Conservation (phyloP, 1,140 invertebrate species). For the Mylabris phalerata region DNA sequence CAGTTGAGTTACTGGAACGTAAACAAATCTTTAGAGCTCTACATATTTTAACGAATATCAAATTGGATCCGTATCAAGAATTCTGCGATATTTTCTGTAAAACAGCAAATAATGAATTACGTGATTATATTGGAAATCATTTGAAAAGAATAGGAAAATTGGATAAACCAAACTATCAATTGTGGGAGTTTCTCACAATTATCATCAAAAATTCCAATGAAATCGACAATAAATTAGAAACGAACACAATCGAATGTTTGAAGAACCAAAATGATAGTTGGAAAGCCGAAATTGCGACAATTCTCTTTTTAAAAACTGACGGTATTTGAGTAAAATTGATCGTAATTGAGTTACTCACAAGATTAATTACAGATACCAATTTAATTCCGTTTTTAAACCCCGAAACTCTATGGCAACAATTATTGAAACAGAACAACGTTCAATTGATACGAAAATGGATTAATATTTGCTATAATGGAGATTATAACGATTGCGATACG, state of each 20-base stretch:
- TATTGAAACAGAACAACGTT: constrained; percentile 46
- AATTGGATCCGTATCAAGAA: constrained; percentile 49
- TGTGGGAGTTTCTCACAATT: constrained; percentile 53
- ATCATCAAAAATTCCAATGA: constrained; percentile 42
- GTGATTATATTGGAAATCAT: constrained; percentile 55
- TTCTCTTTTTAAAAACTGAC: constrained; percentile 49
- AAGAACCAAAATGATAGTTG: constrained; percentile 43
- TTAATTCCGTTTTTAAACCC: constrained; percentile 45
- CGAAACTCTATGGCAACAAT: constrained; percentile 46
- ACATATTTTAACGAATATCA: constrained; percentile 55
- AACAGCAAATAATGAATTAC: constrained; percentile 45
- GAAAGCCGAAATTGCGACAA: constrained; percentile 48
- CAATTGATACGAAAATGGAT: constrained; percentile 50
- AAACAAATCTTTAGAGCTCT: constrained; percentile 57
- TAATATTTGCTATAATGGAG: constrained; percentile 43
- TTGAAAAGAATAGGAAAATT: constrained; percentile 46
- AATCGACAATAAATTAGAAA: constrained; percentile 18
- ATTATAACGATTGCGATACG: constrained; percentile 41
- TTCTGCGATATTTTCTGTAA: constrained; percentile 49
- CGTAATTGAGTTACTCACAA: too few relatives aligned
- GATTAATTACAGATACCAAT: constrained; percentile 45
- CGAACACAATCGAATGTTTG: constrained; percentile 30
- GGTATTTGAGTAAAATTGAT: constrained; percentile 39
- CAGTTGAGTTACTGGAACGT: constrained; percentile 51
- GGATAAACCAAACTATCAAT: constrained; percentile 43